A percentile compares a stretch with the other conserved stretches of the same genome.
Evolutionary conservation across 2,113 vertebrate species (phyloP).

Genomic region (Microcebus griseorufus): DNA sequence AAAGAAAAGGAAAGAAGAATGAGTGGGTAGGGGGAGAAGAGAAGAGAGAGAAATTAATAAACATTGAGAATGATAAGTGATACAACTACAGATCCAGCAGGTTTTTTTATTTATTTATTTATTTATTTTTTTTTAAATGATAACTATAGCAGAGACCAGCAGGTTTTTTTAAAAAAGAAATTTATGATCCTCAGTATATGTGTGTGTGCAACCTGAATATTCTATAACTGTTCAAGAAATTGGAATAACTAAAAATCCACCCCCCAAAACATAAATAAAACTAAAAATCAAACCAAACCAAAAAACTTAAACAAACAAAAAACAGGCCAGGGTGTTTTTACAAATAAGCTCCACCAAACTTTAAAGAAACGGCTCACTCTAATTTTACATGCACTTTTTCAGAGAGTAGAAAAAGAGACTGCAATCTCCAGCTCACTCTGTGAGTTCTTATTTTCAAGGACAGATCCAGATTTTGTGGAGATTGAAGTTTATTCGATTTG

Average conservation of each 20-base stretch:
- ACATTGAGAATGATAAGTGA: neutral
- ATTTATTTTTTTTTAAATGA: too few relatives aligned
- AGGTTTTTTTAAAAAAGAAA: neutral
- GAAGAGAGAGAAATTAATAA: neutral
- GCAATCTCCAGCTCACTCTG: rapidly evolving
- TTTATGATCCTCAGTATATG: neutral
- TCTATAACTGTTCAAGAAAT: neutral
- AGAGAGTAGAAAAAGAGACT: neutral
- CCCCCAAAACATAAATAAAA: neutral
- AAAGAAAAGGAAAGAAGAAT: too few relatives aligned
- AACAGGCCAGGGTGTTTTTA: neutral
- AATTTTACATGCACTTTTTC: neutral
- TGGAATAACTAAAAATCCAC: neutral
- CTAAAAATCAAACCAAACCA: too few relatives aligned
- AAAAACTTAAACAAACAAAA: too few relatives aligned
- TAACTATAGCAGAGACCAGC: too few relatives aligned
- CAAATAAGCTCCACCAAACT: neutral
- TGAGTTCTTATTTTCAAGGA: neutral
- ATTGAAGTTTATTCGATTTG: neutral
- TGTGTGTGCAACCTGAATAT: neutral
- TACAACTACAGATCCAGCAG: neutral
- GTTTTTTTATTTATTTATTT: too few relatives aligned
- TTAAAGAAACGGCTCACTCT: neutral
- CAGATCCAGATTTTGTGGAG: neutral
- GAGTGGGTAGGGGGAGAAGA: too few relatives aligned